Evolutionary conservation across 2,888 invertebrate genomes (phyloP), one percentile per base, ranked within the genome.

Genomic region (Nasonovia ribisnigri): DNA sequence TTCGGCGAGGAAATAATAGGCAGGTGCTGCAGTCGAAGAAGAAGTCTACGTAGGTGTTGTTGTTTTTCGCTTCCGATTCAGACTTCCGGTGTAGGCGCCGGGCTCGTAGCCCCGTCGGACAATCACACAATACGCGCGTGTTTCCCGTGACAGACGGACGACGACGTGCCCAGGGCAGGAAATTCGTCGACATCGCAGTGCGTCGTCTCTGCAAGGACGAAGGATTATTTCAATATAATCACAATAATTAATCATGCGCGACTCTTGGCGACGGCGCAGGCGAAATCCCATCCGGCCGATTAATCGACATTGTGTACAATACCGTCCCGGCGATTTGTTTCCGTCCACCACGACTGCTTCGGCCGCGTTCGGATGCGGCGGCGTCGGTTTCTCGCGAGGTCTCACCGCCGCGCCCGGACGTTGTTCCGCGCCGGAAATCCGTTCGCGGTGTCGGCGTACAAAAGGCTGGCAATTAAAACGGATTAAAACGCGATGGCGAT

Each of bases 281-380:
- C 36, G n/a, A 77, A 92, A 77, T 43, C 77, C 29, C 42, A 88
- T 88, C 92, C 92, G 89, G 54, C 77, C 88, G 54, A 92, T 92
- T 92, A 89, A 92, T 92, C 43, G 92, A 92, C 42, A 46, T 84
- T 84, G 42, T 8, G 8, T 26, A 54, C 6, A 5, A 54, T 29
- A 86, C 43, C 54, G 67, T 60, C 29, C 77, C 13, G 57, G 16
- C 88, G 43, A 92, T 92, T 92, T 92, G 54, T 92, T 92, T 84
- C 88, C 92, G 77, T 88, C 88, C 88, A 84, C n/a, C n/a, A n/a
- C n/a, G n/a, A 46, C 54, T 20, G 20, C n/a, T 57, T 29, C 57
- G 10, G 24, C 51, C 36, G n/a, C 11, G 54, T 26, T 26, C 6
- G 10, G 46, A 10, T 36, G 60, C 77, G 10, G n/a, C 43, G 20